Evolutionary conservation across 2,888 invertebrate species (phyloP), one percentile per base, ranked within the genome.

Genomic region (Cantharis lateralis): DNA sequence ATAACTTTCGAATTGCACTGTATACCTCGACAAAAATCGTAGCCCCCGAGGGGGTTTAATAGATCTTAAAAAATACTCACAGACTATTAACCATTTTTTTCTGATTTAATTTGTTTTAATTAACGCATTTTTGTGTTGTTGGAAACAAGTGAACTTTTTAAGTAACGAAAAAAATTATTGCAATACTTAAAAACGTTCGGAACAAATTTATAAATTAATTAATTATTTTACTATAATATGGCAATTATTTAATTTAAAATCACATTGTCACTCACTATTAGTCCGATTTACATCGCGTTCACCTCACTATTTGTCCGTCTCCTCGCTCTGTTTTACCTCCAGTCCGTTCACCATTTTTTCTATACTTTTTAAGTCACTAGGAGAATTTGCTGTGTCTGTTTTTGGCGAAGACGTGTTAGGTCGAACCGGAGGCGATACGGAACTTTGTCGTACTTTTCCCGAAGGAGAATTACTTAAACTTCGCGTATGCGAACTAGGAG

Each of bases 271-370:
- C 69, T 69, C 32, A 28, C 32, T 64, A 18, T 64, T 64, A 18
- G 16, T 64, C n/a, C 20, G 20, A 26, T 24, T 15, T 5, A 66
- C 62, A 72, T 76, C 66, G 80, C 48, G 48, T 48, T 48, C 48
- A 48, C 48, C 84, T 83, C 84, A 87, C 85, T 87, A 86, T 82
- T 87, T 85, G 76, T 88, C 87, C 80, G 79, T 80, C 62, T 87
- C 86, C 76, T 87, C 87, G 78, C 77, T 91, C 82, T 93, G 92
- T 88, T 95, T 95, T 82, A 96, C 95, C 88, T 98, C 97, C 80
- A 98, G 90, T 15, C 97, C 98, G 89, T 97, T 98, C 82, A 98
- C 97, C 98, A 98, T 98, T 88, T 97, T 96, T 90, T 98, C 98
- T 90, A 98, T 98, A 88, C 95, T 97, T 89, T 97, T 97, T 82